These are phyloP conservation scores for Stratiolaelaps scimitus DNA, from an alignment of 1,140 invertebrate species.

Conservation along the genomic window DNA sequence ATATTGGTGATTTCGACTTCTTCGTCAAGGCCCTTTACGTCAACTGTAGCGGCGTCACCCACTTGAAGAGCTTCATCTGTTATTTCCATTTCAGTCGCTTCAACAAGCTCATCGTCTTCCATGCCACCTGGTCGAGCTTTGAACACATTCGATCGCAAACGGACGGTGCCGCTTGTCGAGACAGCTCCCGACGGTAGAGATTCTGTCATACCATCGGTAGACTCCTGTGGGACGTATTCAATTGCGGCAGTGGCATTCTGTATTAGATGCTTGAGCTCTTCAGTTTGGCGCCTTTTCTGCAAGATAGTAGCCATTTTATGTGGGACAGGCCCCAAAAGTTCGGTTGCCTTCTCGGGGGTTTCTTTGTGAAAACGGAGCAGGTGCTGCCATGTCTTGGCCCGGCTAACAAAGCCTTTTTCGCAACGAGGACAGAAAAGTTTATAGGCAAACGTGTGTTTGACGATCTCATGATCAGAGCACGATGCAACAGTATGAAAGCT, in stretches of 20 bases:
- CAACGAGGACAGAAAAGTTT: constrained; percentile 10
- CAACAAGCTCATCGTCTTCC: not conserved
- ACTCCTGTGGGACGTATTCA: too few species aligned
- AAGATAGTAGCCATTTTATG: constrained; percentile 14
- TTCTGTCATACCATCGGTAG: too few species aligned
- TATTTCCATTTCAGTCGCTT: constrained; percentile 24
- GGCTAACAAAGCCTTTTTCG: constrained; percentile 21
- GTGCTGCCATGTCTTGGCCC: constrained; percentile 22
- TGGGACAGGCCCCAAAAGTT: not conserved
- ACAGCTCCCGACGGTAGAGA: too few species aligned
- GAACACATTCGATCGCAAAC: too few species aligned
- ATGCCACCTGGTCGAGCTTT: too few species aligned
- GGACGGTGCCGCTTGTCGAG: too few species aligned
- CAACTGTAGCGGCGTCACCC: not conserved
- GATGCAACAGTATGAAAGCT: constrained; percentile 18
- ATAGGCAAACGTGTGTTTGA: constrained; percentile 6
- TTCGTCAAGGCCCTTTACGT: constrained; percentile 21
- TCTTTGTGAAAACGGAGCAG: constrained; percentile 17
- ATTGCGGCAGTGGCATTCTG: not conserved
- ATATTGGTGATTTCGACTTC: constrained; percentile 9
- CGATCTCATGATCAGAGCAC: constrained; percentile 21
- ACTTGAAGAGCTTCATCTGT: not conserved
- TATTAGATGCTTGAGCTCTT: constrained; percentile 10
- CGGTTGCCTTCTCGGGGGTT: not conserved
- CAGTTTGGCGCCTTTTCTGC: constrained; percentile 22